phyloP scores from a whole-genome alignment of 1,140 invertebrate species.

The Aphelenchoides avenae region DNA sequence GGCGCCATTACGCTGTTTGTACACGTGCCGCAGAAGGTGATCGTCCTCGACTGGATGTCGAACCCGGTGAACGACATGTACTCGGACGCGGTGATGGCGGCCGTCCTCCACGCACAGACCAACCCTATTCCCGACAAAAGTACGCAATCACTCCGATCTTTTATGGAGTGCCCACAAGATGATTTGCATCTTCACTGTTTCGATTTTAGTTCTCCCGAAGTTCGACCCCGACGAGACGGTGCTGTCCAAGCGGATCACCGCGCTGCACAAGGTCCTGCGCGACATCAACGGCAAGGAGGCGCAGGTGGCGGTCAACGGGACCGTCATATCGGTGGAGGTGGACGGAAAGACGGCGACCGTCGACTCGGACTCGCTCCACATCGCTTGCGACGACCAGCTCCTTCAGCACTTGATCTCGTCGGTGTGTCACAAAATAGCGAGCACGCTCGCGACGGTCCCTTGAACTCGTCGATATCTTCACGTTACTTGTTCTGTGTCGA shows the following conservation, averaged over 20 bases:
- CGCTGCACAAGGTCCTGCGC: slow-evolving; percentile 8
- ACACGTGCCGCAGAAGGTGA: slow-evolving; percentile 21
- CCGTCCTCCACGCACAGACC: slow-evolving; percentile 50
- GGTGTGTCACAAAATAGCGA: slow-evolving; percentile 20
- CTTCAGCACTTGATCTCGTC: slow-evolving; percentile 31
- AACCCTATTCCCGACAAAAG: slow-evolving; percentile 53
- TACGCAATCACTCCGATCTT: slow-evolving; percentile 13
- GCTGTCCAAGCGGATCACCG: slow-evolving; percentile 1
- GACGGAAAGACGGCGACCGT: slow-evolving; percentile 33
- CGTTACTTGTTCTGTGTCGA: too few relatives aligned
- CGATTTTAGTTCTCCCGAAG: slow-evolving; percentile 34
- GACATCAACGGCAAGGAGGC: slow-evolving; percentile 14
- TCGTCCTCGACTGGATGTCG: slow-evolving; percentile 74
- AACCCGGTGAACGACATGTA: slow-evolving; percentile 95
- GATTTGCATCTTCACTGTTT: too few relatives aligned
- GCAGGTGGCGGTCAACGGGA: slow-evolving; percentile 12
- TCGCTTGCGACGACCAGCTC: slow-evolving; percentile 28
- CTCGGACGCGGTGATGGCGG: slow-evolving; percentile 85
- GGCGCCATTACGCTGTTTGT: slow-evolving; percentile 21
- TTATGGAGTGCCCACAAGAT: too few relatives aligned
- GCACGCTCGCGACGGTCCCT: too few relatives aligned
- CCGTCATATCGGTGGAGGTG: slow-evolving; percentile 9
- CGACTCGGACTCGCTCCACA: slow-evolving; percentile 27
- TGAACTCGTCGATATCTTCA: too few relatives aligned
- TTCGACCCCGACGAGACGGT: slow-evolving; percentile 6